Percentiles rank a stretch among this genome's conserved stretches.
phyloP scores from a whole-genome alignment of 2,113 vertebrate genomes.

The Hydrolagus affinis region DNA sequence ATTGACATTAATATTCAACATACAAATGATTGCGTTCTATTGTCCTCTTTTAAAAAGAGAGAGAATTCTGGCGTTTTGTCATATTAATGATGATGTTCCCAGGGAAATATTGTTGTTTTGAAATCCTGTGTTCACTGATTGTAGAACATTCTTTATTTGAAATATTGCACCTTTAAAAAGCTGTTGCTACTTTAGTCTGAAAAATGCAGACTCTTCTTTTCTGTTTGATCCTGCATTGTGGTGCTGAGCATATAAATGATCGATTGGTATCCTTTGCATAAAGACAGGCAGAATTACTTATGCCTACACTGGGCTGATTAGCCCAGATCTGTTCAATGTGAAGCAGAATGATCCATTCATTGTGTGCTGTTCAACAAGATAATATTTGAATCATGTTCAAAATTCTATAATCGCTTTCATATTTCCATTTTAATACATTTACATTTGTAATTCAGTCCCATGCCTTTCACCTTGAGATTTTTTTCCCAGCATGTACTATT shows the following conservation, averaged over 20 bases:
- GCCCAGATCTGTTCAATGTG: background rate
- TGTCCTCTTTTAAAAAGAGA: background rate
- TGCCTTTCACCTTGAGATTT: background rate
- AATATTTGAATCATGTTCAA: background rate
- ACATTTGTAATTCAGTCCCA: background rate
- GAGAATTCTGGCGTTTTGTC: background rate
- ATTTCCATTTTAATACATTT: background rate
- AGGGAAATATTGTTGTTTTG: background rate
- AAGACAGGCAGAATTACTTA: background rate
- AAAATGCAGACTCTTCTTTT: too few relatives aligned
- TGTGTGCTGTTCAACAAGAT: background rate
- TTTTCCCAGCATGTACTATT: background rate
- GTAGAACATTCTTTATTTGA: background rate
- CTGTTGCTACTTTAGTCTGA: background rate
- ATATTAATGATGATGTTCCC: background rate
- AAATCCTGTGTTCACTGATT: background rate
- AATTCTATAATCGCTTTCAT: background rate
- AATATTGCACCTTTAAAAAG: background rate
- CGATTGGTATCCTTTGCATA: background rate
- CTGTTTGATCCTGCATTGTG: too few relatives aligned
- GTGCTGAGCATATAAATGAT: background rate
- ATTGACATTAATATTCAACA: constrained; percentile 9
- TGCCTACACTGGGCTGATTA: background rate
- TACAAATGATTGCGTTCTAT: background rate
- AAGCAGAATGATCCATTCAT: background rate